phyloP scores from a whole-genome alignment of 2,888 invertebrate species.

The Smittia aterrima region DNA sequence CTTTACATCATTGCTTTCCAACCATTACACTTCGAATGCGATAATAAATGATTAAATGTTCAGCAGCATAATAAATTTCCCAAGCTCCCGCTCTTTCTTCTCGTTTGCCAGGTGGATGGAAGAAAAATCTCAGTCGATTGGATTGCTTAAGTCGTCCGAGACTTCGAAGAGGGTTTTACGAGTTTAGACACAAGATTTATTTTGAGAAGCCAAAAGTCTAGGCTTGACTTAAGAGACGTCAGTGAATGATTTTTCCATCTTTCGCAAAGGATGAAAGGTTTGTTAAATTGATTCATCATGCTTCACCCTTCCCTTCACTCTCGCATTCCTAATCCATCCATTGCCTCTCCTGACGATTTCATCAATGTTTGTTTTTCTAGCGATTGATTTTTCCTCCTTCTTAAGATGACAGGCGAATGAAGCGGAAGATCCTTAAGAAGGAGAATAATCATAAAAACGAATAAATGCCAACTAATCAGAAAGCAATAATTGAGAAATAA shows the following conservation, averaged over 20 bases:
- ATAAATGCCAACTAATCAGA: slow-evolving; percentile 33
- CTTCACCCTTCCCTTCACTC: not conserved
- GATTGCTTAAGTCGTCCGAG: not conserved
- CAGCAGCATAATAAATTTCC: slow-evolving; percentile 15
- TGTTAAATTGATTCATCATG: slow-evolving; percentile 16
- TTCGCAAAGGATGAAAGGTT: not conserved
- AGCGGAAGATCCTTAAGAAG: not conserved
- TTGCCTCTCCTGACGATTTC: not conserved
- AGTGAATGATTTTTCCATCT: not conserved
- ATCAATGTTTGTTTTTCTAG: not conserved
- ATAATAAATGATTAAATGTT: slow-evolving; percentile 21
- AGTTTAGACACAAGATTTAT: no score
- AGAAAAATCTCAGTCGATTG: not conserved
- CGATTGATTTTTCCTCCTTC: slow-evolving; percentile 10
- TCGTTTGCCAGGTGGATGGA: slow-evolving; percentile 3
- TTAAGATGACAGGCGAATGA: slow-evolving; percentile 1
- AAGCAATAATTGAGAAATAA: slow-evolving; percentile 37
- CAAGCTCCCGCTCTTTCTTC: not conserved
- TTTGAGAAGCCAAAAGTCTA: no score
- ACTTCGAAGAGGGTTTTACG: no score
- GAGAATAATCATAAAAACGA: slow-evolving; percentile 14
- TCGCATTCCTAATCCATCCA: not conserved
- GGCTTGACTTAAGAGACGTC: not conserved
- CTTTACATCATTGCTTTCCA: not conserved
- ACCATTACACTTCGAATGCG: not conserved